phyloP scores from a whole-genome alignment of 2,888 invertebrate genomes.

The Andrena hattorfiana region DNA sequence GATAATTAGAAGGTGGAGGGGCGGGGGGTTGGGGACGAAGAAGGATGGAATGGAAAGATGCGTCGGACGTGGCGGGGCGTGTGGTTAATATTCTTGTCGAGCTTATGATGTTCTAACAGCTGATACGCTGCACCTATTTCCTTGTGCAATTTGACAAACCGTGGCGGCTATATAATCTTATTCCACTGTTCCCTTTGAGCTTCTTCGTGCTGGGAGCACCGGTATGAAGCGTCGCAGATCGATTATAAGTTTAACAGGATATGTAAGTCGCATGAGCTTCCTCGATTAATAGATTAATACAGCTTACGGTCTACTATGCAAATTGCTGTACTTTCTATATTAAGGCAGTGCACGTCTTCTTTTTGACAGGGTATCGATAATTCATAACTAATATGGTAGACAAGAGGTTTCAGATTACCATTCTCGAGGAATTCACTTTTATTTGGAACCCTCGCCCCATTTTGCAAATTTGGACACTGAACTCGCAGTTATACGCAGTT shows the following conservation, averaged over 20 bases:
- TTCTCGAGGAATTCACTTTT: not conserved
- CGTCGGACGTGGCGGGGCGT: not conserved
- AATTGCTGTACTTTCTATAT: not conserved
- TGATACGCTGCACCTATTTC: constrained; percentile 1
- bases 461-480: too few relatives aligned
- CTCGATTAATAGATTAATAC: too few relatives aligned
- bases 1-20: constrained; percentile 44
- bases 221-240: too few relatives aligned
- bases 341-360: not conserved
- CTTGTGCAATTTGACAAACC: too few relatives aligned
- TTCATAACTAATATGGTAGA: too few relatives aligned
- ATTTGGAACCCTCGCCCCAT: not conserved
- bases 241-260: too few relatives aligned
- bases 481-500: too few relatives aligned
- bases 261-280: too few relatives aligned
- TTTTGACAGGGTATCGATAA: not conserved
- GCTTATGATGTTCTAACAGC: constrained; percentile 35
- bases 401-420: not conserved
- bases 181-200: not conserved
- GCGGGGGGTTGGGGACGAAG: constrained; percentile 21
- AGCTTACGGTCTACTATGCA: too few relatives aligned
- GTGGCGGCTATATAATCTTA: too few relatives aligned
- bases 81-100: constrained; percentile 45
- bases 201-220: too few relatives aligned
- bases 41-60: constrained; percentile 14